A percentile compares a stretch with the other conserved stretches of the same genome.
phyloP scores from a whole-genome alignment of 2,888 invertebrate species.

The Xylota sylvarum region DNA sequence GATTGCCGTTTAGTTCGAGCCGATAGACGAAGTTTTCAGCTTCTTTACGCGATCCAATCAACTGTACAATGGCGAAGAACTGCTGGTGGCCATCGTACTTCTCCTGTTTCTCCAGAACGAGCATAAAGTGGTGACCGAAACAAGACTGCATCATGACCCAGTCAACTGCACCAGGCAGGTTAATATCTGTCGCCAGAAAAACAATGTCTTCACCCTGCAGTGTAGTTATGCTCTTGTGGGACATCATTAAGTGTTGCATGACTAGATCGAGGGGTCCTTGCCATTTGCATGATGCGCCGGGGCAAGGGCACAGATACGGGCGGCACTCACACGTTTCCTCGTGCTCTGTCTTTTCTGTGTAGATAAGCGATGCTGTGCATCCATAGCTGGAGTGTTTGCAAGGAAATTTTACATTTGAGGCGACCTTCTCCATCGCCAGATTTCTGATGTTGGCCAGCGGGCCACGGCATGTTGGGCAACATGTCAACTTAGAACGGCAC shows the following conservation, averaged over 20 bases:
- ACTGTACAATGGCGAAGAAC: constrained; percentile 99
- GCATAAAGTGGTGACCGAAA: constrained; percentile 99
- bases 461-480: constrained; percentile 99
- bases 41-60: constrained; percentile 99
- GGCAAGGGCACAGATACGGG: constrained; percentile 99
- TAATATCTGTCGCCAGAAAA: constrained; percentile 99
- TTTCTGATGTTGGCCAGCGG: constrained; percentile 98
- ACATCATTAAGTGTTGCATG: constrained; percentile 98
- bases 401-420: constrained; percentile 98
- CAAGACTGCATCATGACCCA: constrained; percentile 99
- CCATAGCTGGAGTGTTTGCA: constrained; percentile 99
- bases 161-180: constrained; percentile 99
- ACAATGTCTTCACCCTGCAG: constrained; percentile 99
- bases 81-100: constrained; percentile 98
- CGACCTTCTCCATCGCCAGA: constrained; percentile 99
- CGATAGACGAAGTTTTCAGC: constrained; percentile 99
- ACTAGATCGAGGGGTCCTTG: constrained; percentile 99
- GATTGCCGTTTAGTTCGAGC: constrained; percentile 97
- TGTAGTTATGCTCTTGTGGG: constrained; percentile 99
- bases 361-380: constrained; percentile 95
- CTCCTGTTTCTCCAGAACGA: constrained; percentile 99
- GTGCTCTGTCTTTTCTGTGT: constrained; percentile 99
- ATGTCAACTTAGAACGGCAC: constrained; percentile 97
- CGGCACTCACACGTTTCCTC: constrained; percentile 99
- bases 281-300: constrained; percentile 99